Base-by-base conservation (phyloP, 1,140 invertebrate genomes). In the Bombus difficillimus region DNA sequence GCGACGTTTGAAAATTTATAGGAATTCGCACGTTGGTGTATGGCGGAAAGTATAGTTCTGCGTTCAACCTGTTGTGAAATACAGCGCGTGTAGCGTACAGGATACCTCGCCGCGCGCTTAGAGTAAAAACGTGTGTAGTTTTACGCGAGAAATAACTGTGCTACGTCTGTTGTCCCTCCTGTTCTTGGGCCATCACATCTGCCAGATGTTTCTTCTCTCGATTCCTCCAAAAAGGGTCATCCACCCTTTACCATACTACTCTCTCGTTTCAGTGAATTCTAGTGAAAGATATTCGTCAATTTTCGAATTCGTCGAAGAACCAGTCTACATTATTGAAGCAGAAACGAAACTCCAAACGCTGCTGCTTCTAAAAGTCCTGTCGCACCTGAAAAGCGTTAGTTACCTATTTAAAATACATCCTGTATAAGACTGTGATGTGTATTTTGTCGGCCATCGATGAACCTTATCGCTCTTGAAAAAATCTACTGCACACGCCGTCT, bases 181-280 rank as follows among this genome's bases (percentile, higher is more conserved):
- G 71, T 41, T 90, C 85, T 89, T 88, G 88, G 85, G 79, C 89
- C 88, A 72, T 28, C 39, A 86, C 93, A 93, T 93, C 92, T 93
- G 93, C 91, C 91, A 92, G 93, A 94, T 92, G 93, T 91, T 92
- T 81, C 43, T 80, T 22, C 47, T 53, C 47, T 53, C 6, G 18
- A 53, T 53, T 53, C 81, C 37, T 25, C 43, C 83, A 53, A 82
- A 86, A 88, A 66, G 72, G 69, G 74, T 75, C 83, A 57, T 82
- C 64, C 47, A 34, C 39, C 66, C 39, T 25, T n/a, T 28, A 32
- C 43, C 25, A 13, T n/a, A 6, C 43, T 72, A 28, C 73, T 76
- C 53, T 83, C 59, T 66, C 25, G 32, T 32, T 75, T 4, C 13
- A 18, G 12, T 5, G n/a, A 66, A 66, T 74, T 66, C 15, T 79